A percentile compares a stretch with the other conserved stretches of the same genome.
phyloP scores from a whole-genome alignment of 2,113 vertebrate genomes.

The Plestiodon gilberti region DNA sequence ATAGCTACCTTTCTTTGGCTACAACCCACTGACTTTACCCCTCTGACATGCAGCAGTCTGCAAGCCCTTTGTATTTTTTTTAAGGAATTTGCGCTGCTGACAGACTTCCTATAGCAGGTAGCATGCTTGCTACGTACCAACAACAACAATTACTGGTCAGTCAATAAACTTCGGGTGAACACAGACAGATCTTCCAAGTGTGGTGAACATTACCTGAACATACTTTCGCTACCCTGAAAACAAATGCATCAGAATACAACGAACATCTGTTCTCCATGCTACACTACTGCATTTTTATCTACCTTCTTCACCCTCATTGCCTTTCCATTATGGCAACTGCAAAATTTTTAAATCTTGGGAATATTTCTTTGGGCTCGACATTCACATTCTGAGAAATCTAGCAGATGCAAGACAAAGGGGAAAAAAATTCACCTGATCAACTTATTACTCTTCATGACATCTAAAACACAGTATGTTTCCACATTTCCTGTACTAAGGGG shows the following conservation, averaged over 20 bases:
- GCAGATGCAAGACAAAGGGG: not conserved
- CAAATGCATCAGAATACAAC: not conserved
- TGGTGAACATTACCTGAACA: not conserved
- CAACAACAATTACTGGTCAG: not conserved
- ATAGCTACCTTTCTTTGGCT: no score
- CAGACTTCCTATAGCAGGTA: not conserved
- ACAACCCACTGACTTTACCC: no score
- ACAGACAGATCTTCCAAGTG: not conserved
- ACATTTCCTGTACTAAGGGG: not conserved
- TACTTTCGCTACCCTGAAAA: not conserved
- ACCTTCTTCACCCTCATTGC: not conserved
- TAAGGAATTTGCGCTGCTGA: not conserved
- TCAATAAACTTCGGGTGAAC: not conserved
- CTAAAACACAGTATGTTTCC: not conserved
- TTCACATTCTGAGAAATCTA: not conserved
- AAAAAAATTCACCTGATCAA: conserved; percentile 2
- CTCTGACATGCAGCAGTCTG: not conserved
- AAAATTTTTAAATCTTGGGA: not conserved
- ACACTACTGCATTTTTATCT: not conserved
- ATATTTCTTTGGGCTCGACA: not conserved
- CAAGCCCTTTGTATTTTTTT: not conserved
- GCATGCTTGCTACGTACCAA: not conserved
- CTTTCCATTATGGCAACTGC: not conserved
- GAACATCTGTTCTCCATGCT: not conserved
- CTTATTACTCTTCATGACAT: not conserved